These are phyloP conservation scores for Dromiciops gliroides DNA, from an alignment of 2,113 vertebrate genomes.

Conservation along the genomic window DNA sequence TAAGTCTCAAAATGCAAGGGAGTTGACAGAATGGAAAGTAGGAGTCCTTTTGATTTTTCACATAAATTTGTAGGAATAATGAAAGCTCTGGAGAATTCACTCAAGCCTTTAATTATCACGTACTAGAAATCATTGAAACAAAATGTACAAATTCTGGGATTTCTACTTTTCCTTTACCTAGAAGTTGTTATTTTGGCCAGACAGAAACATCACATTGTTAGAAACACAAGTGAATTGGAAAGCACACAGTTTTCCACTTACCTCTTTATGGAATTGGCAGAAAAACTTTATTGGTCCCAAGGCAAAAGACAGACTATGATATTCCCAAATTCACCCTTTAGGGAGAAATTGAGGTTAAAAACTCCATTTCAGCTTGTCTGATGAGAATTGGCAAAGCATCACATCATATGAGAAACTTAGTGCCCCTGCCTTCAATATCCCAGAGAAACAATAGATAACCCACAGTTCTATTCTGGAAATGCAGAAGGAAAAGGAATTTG, in stretches of 20 bases:
- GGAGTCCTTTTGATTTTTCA: constrained; percentile 48
- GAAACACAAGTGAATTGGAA: constrained; percentile 50
- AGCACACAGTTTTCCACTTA: constrained; percentile 55
- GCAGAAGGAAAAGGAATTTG: neutral
- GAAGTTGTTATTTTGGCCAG: constrained; percentile 55
- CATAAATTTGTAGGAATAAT: constrained; percentile 53
- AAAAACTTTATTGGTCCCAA: constrained; percentile 59
- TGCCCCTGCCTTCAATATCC: neutral
- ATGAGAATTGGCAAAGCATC: constrained; percentile 18
- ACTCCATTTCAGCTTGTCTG: constrained; percentile 53
- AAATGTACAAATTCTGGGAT: constrained; percentile 55
- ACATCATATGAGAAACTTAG: neutral
- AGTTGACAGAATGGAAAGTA: constrained; percentile 59
- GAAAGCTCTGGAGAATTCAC: constrained; percentile 58
- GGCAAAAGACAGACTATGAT: constrained; percentile 53
- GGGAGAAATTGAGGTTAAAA: constrained; percentile 44
- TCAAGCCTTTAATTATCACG: constrained; percentile 65
- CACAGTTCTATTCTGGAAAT: neutral
- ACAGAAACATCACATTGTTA: constrained; percentile 65
- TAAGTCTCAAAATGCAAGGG: constrained; percentile 56
- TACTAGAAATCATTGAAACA: constrained; percentile 48
- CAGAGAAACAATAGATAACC: constrained; percentile 22
- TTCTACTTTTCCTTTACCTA: constrained; percentile 57
- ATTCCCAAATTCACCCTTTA: constrained; percentile 61
- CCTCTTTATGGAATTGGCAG: constrained; percentile 64